Conservation (phyloP, 2,888 invertebrate species). For the Microplitis deprimator region DNA sequence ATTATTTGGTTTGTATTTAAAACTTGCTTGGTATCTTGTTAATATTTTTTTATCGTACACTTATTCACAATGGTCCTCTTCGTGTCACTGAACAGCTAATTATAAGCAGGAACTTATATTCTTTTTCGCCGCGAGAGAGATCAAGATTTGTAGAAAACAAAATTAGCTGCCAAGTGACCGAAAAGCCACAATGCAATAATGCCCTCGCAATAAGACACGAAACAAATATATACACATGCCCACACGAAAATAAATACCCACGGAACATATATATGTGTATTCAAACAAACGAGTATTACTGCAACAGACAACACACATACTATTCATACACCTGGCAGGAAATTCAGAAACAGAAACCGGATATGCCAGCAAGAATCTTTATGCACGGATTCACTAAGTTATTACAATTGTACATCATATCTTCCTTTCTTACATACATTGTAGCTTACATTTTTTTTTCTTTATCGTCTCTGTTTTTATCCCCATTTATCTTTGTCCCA, state of each 20-base stretch:
- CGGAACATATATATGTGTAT: not conserved
- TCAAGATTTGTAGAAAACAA: constrained; percentile 29
- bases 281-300: constrained; percentile 7
- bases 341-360: constrained; percentile 42
- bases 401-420: constrained; percentile 35
- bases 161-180: constrained; percentile 30
- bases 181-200: constrained; percentile 34
- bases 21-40: not conserved
- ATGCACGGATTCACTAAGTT: constrained; percentile 44
- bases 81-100: constrained; percentile 27
- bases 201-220: constrained; percentile 24
- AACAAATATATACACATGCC: constrained; percentile 12
- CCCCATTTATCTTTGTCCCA: not conserved
- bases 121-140: constrained; percentile 4
- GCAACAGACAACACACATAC: not conserved
- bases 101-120: constrained; percentile 35
- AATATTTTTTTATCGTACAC: not conserved
- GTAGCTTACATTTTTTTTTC: constrained; percentile 19
- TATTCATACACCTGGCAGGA: constrained; percentile 41
- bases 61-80: constrained; percentile 1
- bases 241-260: not conserved
- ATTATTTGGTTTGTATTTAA: not conserved
- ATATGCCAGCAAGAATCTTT: constrained; percentile 37
- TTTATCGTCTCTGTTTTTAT: not conserved
- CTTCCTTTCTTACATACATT: constrained; percentile 2